These are phyloP conservation scores for Antheraea assamensis DNA, from an alignment of 2,888 invertebrate genomes.

Conservation along the genomic window DNA sequence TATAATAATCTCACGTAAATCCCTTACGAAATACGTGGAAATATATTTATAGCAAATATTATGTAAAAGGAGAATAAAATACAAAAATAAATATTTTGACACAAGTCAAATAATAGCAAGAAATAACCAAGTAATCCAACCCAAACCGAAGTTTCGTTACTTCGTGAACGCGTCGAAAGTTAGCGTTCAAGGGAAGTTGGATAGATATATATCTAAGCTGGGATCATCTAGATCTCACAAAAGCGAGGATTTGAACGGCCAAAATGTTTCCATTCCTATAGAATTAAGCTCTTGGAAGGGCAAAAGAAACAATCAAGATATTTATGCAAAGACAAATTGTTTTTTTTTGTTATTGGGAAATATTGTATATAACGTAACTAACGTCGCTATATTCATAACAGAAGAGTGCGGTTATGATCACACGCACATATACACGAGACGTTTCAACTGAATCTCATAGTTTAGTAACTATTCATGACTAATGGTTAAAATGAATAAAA, in stretches of 20 bases:
- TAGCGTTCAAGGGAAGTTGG: conserved; percentile 3
- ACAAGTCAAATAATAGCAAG: conserved; percentile 1
- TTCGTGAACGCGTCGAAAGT: conserved; percentile 2
- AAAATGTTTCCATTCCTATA: conserved; percentile 3
- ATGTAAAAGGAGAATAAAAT: not conserved
- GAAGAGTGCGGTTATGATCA: not conserved
- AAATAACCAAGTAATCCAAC: not conserved
- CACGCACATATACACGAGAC: not conserved
- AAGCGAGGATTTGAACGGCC: not conserved
- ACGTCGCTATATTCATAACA: not conserved
- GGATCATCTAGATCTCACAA: conserved; percentile 9
- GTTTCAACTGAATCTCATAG: too few relatives aligned
- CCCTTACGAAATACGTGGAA: not conserved
- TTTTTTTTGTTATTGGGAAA: not conserved
- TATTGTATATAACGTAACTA: not conserved
- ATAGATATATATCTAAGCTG: conserved; percentile 7
- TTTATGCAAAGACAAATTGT: not conserved
- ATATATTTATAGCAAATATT: not conserved
- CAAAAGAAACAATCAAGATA: not conserved
- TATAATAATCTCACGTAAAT: not conserved
- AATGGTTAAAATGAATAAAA: too few relatives aligned
- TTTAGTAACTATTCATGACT: too few relatives aligned
- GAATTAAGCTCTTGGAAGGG: not conserved
- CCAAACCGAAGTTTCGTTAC: conserved; percentile 3
- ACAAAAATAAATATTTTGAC: not conserved